A percentile compares a stretch with the other conserved stretches of the same genome.
Conservation (phyloP, 2,888 invertebrate genomes). For the Eristalinus aeneus region DNA sequence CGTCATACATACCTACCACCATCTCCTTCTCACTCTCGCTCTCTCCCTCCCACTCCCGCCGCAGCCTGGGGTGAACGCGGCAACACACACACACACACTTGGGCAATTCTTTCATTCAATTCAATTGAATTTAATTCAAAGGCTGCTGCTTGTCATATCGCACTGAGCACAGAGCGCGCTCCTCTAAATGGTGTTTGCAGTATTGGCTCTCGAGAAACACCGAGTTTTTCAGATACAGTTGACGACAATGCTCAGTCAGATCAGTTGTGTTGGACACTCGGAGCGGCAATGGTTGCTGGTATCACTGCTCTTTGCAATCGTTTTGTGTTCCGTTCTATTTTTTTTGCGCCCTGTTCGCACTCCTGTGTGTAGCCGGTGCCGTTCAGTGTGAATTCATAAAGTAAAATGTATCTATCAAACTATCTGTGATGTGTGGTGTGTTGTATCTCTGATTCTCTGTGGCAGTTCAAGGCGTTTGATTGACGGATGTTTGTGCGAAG, state of each 20-base stretch:
- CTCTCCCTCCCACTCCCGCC: not conserved
- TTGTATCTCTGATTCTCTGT: not conserved
- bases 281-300: constrained; percentile 39
- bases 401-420: not conserved
- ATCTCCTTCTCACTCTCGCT: not conserved
- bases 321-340: not conserved
- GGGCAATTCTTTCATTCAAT: constrained; percentile 58
- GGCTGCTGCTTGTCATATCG: constrained; percentile 57
- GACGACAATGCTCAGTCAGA: constrained; percentile 66
- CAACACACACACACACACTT: not conserved
- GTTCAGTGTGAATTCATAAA: not conserved
- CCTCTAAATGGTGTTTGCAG: constrained; percentile 15
- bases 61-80: too few relatives aligned
- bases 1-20: not conserved
- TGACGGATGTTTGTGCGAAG: constrained; percentile 36
- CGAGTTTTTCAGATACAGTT: constrained; percentile 65
- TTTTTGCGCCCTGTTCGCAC: constrained; percentile 4
- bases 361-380: not conserved
- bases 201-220: constrained; percentile 45
- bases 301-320: constrained; percentile 10
- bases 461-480: not conserved
- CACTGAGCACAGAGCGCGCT: constrained; percentile 28
- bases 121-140: constrained; percentile 71
- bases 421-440: not conserved
- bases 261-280: constrained; percentile 64